Evolutionary conservation across 2,888 invertebrate species (phyloP).

Genomic region (Dyspetes luteomarginatus): DNA sequence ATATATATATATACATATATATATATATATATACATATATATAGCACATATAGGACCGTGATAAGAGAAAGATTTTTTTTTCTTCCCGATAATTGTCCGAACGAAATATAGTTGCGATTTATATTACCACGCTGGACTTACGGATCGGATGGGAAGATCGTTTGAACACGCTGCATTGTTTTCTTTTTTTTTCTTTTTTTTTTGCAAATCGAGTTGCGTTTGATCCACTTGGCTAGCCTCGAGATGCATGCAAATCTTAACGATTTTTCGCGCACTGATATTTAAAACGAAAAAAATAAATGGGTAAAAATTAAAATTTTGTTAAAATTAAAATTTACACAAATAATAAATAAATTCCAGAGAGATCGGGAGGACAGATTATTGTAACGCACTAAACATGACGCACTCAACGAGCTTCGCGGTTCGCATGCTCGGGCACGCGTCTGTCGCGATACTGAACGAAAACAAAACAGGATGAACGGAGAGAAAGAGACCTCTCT

Average conservation of each 20-base stretch:
- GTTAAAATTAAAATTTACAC: background rate
- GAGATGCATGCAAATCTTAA: background rate
- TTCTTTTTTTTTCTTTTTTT: too few species aligned
- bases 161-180: conserved; percentile 65
- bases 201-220: conserved; percentile 11
- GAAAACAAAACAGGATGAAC: conserved; percentile 7
- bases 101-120: background rate
- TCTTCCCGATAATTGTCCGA: too few species aligned
- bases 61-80: too few species aligned
- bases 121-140: conserved; percentile 60
- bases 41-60: too few species aligned
- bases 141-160: conserved; percentile 63
- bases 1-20: too few species aligned
- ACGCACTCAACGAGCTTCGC: background rate
- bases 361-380: too few species aligned
- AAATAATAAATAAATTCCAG: background rate
- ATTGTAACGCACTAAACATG: too few species aligned
- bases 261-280: background rate
- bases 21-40: too few species aligned
- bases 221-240: too few species aligned
- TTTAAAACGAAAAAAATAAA: background rate
- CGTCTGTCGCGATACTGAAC: conserved; percentile 35
- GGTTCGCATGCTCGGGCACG: background rate
- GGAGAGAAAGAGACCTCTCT: conserved; percentile 30
- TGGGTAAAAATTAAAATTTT: background rate